phyloP scores from a whole-genome alignment of 2,888 invertebrate genomes.

The Corbicula japonica region DNA sequence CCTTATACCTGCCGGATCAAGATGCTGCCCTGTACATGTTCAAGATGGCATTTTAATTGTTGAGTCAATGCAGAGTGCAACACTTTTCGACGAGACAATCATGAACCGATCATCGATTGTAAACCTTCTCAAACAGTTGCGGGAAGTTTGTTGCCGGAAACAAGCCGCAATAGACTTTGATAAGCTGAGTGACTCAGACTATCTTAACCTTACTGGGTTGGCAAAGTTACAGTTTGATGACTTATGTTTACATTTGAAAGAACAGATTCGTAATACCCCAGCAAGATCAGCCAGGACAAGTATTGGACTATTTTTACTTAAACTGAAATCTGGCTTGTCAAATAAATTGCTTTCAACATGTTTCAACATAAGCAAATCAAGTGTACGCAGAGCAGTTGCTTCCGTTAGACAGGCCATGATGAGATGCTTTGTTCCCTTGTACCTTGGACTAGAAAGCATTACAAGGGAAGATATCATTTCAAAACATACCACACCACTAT shows the following conservation, averaged over 20 bases:
- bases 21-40: slow-evolving; percentile 34
- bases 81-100: background rate
- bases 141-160: background rate
- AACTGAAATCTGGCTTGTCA: slow-evolving; percentile 49
- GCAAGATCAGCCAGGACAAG: slow-evolving; percentile 31
- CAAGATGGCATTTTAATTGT: background rate
- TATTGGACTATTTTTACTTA: slow-evolving; percentile 52
- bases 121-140: background rate
- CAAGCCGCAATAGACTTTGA: slow-evolving; percentile 33
- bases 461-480: slow-evolving; percentile 46
- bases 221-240: slow-evolving; percentile 35
- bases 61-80: background rate
- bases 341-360: slow-evolving; percentile 51
- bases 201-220: slow-evolving; percentile 32
- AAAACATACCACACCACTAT: slow-evolving; percentile 49
- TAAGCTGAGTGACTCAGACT: slow-evolving; percentile 29
- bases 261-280: slow-evolving; percentile 36
- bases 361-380: slow-evolving; percentile 47
- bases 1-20: slow-evolving; percentile 9
- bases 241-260: slow-evolving; percentile 16
- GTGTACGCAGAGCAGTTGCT: slow-evolving; percentile 47
- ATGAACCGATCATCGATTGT: slow-evolving; percentile 23
- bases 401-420: slow-evolving; percentile 42
- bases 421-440: slow-evolving; percentile 34
- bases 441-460: slow-evolving; percentile 39